Base-by-base conservation (phyloP, 1,140 invertebrate genomes). In the Bradysia coprophila region DNA sequence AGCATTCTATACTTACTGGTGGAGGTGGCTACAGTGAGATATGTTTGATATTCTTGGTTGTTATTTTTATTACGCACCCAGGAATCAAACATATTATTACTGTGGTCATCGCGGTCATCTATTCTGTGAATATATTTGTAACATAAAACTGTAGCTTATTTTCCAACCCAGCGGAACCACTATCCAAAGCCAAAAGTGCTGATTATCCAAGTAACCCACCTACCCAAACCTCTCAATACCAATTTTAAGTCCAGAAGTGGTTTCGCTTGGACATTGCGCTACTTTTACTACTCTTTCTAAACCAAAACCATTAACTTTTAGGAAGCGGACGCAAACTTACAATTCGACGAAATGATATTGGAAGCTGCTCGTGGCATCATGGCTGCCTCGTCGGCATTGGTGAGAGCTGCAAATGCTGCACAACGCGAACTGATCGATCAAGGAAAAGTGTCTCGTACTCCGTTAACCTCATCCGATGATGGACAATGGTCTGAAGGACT, bases 31-130 rank as follows among this genome's bases (percentile, higher is more conserved):
- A 64, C 82, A 74, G 72, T 84, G 64, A 93, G 91, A 96, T 96
- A 96, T 96, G 91, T 96, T 96, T 96, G 91, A 94, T 95, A 95
- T 95, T 95, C 90, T 96, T 95, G 91, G 90, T 95, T 93, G 88
- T 91, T 71, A 55, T 55, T 51, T 65, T 64, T 62, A 61, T 56
- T 59, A 64, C 73, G 81, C 88, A 88, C 90, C 91, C 90, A 82
- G 86, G 85, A 92, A 88, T 92, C 90, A 92, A 89, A 95, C 91
- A 94, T 96, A 93, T 94, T 88, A 82, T 78, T 80, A 82, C 64
- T 73, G 78, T 65, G 69, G 52, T 57, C 49, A 48, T 54, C 49
- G 42, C 21, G 5, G 4, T n/a, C 36, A 38, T 19, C 36, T 5
- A n/a, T n/a, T n/a, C n/a, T n/a, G n/a, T n/a, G n/a, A n/a, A n/a